These are phyloP conservation scores for Yasuhikotakia modesta DNA, from an alignment of 2,797 vertebrate species.

Conservation along the genomic window DNA sequence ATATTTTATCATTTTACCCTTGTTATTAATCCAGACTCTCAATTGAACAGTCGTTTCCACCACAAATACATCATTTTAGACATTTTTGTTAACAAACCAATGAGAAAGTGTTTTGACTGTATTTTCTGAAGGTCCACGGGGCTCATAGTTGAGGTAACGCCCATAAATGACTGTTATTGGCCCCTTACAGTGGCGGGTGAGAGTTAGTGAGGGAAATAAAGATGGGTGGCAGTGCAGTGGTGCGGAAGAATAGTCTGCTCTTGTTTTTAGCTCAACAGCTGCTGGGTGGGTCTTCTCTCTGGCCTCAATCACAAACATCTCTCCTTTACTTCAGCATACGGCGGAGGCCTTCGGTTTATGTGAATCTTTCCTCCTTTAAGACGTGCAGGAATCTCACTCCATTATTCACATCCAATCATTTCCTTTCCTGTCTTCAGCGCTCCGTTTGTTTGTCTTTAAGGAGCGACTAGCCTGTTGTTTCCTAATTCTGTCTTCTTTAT, in stretches of 20 bases:
- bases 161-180: slow-evolving; percentile 12
- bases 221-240: background rate
- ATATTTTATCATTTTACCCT: no score
- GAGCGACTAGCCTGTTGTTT: slow-evolving; percentile 25
- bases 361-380: slow-evolving; percentile 18
- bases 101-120: background rate
- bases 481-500: slow-evolving; percentile 25
- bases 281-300: slow-evolving; percentile 22
- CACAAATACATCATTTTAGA: background rate
- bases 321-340: slow-evolving; percentile 11
- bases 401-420: slow-evolving; percentile 41
- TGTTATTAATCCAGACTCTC: no score
- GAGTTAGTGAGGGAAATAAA: slow-evolving; percentile 3
- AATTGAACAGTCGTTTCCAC: background rate
- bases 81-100: background rate
- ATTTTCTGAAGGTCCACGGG: background rate
- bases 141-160: background rate
- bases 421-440: slow-evolving; percentile 26
- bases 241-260: background rate
- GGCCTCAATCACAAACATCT: slow-evolving; percentile 18
- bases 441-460: slow-evolving; percentile 40
- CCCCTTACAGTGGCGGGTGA: background rate
- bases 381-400: slow-evolving; percentile 32
- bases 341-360: slow-evolving; percentile 26
- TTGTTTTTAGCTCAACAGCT: slow-evolving; percentile 24